Percentiles rank a stretch among this genome's conserved stretches.
Evolutionary conservation across 2,797 vertebrate genomes (phyloP).

Genomic region (Aeoliscus strigatus): DNA sequence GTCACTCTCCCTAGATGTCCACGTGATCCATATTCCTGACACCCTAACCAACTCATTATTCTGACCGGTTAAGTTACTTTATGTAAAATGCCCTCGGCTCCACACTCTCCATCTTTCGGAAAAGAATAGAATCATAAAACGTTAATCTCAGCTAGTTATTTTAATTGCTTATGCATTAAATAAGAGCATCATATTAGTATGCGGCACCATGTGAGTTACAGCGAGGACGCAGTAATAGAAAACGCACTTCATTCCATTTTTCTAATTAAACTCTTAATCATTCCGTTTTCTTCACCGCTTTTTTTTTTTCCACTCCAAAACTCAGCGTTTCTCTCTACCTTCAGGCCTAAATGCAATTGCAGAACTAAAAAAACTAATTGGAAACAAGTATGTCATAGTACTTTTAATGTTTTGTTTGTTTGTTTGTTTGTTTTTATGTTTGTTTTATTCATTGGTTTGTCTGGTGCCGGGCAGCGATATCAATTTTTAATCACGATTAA

Average conservation of each 20-base stretch:
- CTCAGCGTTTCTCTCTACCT: slow-evolving; percentile 38
- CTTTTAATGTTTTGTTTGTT: background rate
- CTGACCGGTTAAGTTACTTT: no score
- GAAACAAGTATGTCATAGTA: slow-evolving; percentile 10
- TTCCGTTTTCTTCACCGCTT: slow-evolving; percentile 9
- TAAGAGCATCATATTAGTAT: slow-evolving; percentile 54
- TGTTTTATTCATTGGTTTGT: no score
- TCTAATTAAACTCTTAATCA: slow-evolving; percentile 66
- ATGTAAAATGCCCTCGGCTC: background rate
- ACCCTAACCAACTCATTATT: no score
- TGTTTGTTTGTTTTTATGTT: background rate
- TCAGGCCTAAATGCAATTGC: slow-evolving; percentile 14
- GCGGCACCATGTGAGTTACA: slow-evolving; percentile 42
- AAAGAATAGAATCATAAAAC: slow-evolving; percentile 22
- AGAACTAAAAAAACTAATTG: slow-evolving; percentile 25
- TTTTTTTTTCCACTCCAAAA: slow-evolving; percentile 14
- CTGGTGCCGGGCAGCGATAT: no score
- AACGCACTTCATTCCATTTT: slow-evolving; percentile 55
- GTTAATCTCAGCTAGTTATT: slow-evolving; percentile 34
- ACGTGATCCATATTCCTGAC: no score
- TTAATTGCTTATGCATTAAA: slow-evolving; percentile 55
- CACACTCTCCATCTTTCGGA: slow-evolving; percentile 1
- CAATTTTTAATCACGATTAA: no score
- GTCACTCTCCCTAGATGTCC: no score
- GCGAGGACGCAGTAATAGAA: slow-evolving; percentile 54